Percentiles rank a stretch among this genome's conserved stretches.
Evolutionary conservation across 2,113 vertebrate species (phyloP).

Genomic region (Oreochromis spilurus): DNA sequence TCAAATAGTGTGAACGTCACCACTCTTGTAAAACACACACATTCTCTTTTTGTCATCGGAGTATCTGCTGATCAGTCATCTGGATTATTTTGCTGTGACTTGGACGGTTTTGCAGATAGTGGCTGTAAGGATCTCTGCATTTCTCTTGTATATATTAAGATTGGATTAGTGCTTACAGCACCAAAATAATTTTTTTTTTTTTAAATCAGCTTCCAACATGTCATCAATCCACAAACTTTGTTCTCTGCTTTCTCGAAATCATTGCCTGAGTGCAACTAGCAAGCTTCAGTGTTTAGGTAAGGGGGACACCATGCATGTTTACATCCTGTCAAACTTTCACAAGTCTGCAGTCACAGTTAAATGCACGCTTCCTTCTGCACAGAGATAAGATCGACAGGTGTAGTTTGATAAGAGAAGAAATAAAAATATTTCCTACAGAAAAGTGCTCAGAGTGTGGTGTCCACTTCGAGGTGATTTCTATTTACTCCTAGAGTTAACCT

Average conservation of each 20-base stretch:
- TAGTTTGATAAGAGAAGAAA: neutral
- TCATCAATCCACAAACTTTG: neutral
- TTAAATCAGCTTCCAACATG: rapidly evolving
- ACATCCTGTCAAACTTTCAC: neutral
- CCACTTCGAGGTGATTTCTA: neutral
- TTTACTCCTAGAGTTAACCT: neutral
- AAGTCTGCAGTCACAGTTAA: neutral
- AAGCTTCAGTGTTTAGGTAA: neutral
- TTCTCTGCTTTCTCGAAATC: neutral
- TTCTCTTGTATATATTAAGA: neutral
- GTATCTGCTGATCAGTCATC: neutral
- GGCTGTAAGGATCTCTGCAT: neutral
- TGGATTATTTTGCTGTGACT: neutral
- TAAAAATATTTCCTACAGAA: neutral
- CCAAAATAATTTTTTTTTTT: neutral
- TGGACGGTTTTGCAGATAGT: neutral
- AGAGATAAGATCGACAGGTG: neutral
- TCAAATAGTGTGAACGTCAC: constrained; percentile 36
- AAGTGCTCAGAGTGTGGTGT: neutral
- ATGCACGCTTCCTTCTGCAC: neutral
- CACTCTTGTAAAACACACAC: constrained; percentile 31
- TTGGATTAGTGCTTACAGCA: neutral
- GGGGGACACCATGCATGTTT: neutral
- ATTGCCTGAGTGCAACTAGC: neutral
- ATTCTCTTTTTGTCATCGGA: constrained; percentile 29